phyloP scores from a whole-genome alignment of 92 coral and sea anemone species.

The Bergia sp. region DNA sequence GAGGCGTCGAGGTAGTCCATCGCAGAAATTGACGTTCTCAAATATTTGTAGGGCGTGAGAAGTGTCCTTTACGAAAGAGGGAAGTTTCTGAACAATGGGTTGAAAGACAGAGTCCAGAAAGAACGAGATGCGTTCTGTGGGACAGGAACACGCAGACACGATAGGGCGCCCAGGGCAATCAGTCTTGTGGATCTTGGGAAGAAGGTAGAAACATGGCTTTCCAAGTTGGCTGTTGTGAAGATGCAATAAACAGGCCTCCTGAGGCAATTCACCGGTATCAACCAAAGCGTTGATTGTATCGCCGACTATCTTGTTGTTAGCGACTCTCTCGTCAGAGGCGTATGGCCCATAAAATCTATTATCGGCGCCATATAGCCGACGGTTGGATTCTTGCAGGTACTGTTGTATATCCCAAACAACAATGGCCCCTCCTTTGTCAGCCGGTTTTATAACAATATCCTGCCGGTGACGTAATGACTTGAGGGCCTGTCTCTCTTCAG shows the following conservation, averaged over 20 bases:
- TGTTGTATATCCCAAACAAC: background rate
- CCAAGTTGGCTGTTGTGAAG: background rate
- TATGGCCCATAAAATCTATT: background rate
- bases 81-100: slow-evolving; percentile 43
- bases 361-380: background rate
- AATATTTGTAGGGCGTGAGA: background rate
- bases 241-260: background rate
- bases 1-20: background rate
- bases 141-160: slow-evolving; percentile 45
- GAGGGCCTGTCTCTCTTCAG: background rate
- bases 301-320: background rate
- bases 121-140: slow-evolving; percentile 33
- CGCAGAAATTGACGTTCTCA: background rate
- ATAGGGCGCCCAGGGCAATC: slow-evolving; percentile 53
- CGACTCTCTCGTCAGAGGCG: background rate
- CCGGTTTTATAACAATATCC: too few relatives aligned
- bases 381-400: background rate
- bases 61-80: slow-evolving; percentile 47
- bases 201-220: slow-evolving; percentile 34
- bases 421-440: background rate
- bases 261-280: background rate
- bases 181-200: slow-evolving; percentile 60
- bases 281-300: background rate
- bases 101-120: slow-evolving; percentile 31
- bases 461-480: background rate